These are phyloP conservation scores for Thalassophryne amazonica DNA, from an alignment of 2,797 vertebrate genomes.

Conservation along the genomic window DNA sequence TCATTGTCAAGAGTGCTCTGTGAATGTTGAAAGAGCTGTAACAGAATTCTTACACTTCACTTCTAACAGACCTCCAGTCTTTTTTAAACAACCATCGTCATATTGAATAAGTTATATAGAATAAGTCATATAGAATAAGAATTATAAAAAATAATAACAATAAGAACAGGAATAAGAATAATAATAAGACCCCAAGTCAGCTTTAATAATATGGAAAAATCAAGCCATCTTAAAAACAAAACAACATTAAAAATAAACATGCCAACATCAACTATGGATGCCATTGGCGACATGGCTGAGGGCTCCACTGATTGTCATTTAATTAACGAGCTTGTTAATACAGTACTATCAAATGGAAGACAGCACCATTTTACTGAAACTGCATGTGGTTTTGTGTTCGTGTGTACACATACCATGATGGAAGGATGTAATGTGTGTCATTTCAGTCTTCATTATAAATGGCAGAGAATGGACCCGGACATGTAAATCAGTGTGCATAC, in stretches of 20 bases:
- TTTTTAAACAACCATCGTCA: too few species aligned
- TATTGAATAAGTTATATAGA: too few species aligned
- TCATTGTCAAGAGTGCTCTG: neutral
- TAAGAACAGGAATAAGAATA: too few species aligned
- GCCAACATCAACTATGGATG: neutral
- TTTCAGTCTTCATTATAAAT: constrained; percentile 70
- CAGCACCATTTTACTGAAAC: constrained; percentile 23
- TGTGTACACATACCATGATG: constrained; percentile 18
- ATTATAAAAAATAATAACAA: too few species aligned
- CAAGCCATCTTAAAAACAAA: too few species aligned
- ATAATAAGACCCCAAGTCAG: too few species aligned
- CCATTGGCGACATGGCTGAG: neutral
- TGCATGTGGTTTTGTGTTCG: constrained; percentile 7
- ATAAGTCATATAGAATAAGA: too few species aligned
- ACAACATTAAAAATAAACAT: neutral
- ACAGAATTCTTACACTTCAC: too few species aligned
- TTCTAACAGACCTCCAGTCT: too few species aligned
- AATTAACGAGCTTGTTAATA: constrained; percentile 59
- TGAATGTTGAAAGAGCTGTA: constrained; percentile 4
- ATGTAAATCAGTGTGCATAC: constrained; percentile 61
- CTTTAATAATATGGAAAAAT: too few species aligned
- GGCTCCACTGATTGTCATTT: constrained; percentile 44
- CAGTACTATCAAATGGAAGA: constrained; percentile 50
- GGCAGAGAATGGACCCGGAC: constrained; percentile 36
- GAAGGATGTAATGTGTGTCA: constrained; percentile 45